Conservation (phyloP, 2,888 invertebrate species). For the Branchinecta sandiegonensis region DNA sequence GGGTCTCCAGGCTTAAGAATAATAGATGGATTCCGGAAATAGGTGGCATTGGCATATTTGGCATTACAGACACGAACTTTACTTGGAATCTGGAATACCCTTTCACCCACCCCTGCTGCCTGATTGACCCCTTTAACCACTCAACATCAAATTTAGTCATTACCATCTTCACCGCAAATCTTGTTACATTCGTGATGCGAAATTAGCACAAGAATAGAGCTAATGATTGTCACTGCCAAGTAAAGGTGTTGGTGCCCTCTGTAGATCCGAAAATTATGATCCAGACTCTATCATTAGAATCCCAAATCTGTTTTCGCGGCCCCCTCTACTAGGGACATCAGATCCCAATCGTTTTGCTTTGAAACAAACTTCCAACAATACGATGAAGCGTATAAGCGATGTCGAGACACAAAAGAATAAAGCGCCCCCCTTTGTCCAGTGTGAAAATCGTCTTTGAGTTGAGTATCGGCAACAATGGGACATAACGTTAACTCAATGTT, state of each 20-base stretch:
- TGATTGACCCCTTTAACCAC: conserved; percentile 6
- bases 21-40: no score
- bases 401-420: background rate
- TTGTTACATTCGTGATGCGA: background rate
- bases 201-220: conserved; percentile 13
- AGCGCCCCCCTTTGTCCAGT: background rate
- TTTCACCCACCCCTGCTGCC: no score
- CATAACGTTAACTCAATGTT: background rate
- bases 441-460: background rate
- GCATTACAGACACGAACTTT: no score
- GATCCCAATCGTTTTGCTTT: conserved; percentile 12
- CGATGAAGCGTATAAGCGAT: conserved; percentile 11
- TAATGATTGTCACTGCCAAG: conserved; percentile 9
- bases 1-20: no score
- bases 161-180: conserved; percentile 8
- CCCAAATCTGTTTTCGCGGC: background rate
- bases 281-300: conserved; percentile 13
- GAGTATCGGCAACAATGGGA: background rate
- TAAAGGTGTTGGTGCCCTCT: background rate
- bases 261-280: conserved; percentile 14
- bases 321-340: background rate
- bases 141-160: conserved; percentile 8
- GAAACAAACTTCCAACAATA: conserved; percentile 15
- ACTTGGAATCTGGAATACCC: no score
- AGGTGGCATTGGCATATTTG: no score